Conservation (phyloP, 2,888 invertebrate genomes). For the Erebia ligea region DNA sequence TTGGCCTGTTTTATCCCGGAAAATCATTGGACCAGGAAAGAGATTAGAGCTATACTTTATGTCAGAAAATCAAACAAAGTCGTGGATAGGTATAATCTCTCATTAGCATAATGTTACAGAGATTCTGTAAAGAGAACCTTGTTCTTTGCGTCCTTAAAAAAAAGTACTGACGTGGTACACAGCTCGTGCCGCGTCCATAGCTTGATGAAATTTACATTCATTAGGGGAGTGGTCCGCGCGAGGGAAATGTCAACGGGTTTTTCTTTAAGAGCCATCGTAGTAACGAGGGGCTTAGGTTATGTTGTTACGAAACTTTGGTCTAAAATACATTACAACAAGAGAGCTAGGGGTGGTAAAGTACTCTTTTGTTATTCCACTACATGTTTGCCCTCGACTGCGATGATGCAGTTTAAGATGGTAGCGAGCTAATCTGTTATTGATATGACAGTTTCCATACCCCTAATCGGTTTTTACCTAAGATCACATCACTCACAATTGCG, state of each 20-base stretch:
- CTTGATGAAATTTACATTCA: constrained; percentile 77
- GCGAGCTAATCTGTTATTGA: too few relatives aligned
- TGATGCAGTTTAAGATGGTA: too few relatives aligned
- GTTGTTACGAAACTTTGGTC: constrained; percentile 37
- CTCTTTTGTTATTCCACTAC: too few relatives aligned
- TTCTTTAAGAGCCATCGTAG: constrained; percentile 53
- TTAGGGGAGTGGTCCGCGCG: constrained; percentile 62
- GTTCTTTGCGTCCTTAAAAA: constrained; percentile 10
- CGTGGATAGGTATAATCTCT: too few relatives aligned
- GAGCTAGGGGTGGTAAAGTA: not conserved
- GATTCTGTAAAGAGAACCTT: not conserved
- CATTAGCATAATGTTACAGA: not conserved
- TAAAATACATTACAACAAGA: constrained; percentile 10
- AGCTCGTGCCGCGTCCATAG: constrained; percentile 54
- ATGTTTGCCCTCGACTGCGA: too few relatives aligned
- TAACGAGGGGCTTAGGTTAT: constrained; percentile 40
- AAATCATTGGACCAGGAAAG: too few relatives aligned
- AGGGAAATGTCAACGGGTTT: constrained; percentile 58
- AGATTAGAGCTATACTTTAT: too few relatives aligned
- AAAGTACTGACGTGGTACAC: constrained; percentile 46
- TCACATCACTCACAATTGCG: too few relatives aligned
- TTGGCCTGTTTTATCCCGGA: too few relatives aligned
- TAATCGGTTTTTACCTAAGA: too few relatives aligned
- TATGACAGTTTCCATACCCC: too few relatives aligned
- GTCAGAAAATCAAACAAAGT: too few relatives aligned